Base-by-base conservation (phyloP, 2,113 vertebrate genomes). In the Hypanus sabinus region DNA sequence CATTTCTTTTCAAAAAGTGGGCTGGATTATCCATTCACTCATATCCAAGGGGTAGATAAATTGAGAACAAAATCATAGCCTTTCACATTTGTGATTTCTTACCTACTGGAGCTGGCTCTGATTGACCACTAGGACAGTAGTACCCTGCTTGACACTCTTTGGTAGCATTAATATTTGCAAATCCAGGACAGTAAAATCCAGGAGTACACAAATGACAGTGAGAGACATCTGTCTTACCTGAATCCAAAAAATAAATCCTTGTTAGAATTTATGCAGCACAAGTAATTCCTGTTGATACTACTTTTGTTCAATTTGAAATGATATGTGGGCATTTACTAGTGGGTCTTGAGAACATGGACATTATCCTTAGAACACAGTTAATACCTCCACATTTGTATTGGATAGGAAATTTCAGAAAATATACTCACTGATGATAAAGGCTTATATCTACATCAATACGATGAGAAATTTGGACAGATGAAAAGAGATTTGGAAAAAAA, bases 121-220 rank as follows among this genome's bases (percentile, higher is more conserved):
- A 95, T 95, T 97, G 98, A 0, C 98, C 98, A 92, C 93, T 30
- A 0, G 98, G 98, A 94, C 98, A 99, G 57, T 97, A 98, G 94
- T 96, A 98, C 27, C 98, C 98, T 9, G 96, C 96, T 0, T 96
- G 96, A 95, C 98, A 99, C 95, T 97, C 96, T 0, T 98, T 97
- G 0, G 97, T 97, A 0, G 97, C 97, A 36, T 95, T 94, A 0
- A 95, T 95, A 75, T 98, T 96, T 0, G 97, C 98, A 95, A 75
- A 38, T 79, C 76, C 76, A 79, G 76, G 95, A 65, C 97, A 97
- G 95, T 96, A 97, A 94, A 96, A 95, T 12, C 97, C 97, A 57
- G 96, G 94, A 81, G 95, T 94, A 94, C 97, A 97, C 22, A 94
- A 79, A 94, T 95, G 96, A 94, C 97, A 97, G 27, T 87, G 96